Evolutionary conservation across 2,797 vertebrate species (phyloP), one percentile per base, ranked within the genome.

Genomic region (Tenualosa ilisha): DNA sequence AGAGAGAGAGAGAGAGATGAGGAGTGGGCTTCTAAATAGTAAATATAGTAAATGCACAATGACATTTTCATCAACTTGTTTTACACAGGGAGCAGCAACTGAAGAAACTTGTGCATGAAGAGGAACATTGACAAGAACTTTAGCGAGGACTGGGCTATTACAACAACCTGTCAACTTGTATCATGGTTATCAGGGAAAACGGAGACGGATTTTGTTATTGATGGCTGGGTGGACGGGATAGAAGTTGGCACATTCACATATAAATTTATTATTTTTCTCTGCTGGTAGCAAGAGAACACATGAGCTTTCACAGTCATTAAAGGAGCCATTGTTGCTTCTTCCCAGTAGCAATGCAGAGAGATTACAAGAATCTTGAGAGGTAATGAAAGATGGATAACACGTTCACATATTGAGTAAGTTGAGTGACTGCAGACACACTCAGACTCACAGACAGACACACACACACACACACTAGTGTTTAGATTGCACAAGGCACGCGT

Each of bases 241-340:
- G 17, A 75, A 20, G 72, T 79, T 15, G 20, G 40, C 17, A 46
- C 43, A 46, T 79, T 79, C 6, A 43, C 72, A 22, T 5, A 75
- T 6, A 46, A 46, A 79, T 46, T 13, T 7, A 22, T 46, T 37
- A 9, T 22, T 43, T 79, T 79, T 79, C 40, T 75, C 37, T 75
- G 68, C 68, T 40, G 31, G 31, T 17, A 37, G 12, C 51, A 53
- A 85, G 56, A 81, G 84, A 85, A 89, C 87, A 50, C 86, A 53
- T 53, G 84, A 81, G 83, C 61, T 75, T 88, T 88, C 81, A 83
- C 81, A 84, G 68, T 85, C 75, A 86, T 86, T 88, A 86, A 89
- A 89, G 85, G 75, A 31, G 53, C 82, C 86, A 87, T 81, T 88
- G 89, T 88, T 72, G 84, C 87, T 81, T 82, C 54, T 20, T 84